A percentile compares a stretch with the other conserved stretches of the same genome.
Conservation (phyloP, 2,888 invertebrate genomes). For the Mesorhabditis belari region DNA sequence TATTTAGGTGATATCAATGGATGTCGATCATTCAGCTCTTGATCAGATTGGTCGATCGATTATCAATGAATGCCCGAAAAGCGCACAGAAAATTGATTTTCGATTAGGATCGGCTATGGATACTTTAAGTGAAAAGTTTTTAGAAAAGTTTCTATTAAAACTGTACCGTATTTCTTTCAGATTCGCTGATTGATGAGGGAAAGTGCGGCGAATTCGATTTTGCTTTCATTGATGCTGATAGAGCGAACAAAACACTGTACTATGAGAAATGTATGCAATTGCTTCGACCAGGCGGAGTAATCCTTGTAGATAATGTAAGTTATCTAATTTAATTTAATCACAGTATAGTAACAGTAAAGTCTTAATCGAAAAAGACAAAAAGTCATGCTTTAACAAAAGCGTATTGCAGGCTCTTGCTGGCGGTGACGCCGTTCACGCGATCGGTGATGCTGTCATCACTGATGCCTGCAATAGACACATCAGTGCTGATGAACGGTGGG, state of each 20-base stretch:
- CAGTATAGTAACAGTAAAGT: too few relatives aligned
- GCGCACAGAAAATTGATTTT: conserved; percentile 18
- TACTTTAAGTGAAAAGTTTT: conserved; percentile 12
- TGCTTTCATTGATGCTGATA: conserved; percentile 54
- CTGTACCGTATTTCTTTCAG: too few relatives aligned
- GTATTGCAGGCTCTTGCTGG: too few relatives aligned
- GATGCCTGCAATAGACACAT: background rate
- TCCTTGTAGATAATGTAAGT: conserved; percentile 55
- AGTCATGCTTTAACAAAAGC: too few relatives aligned
- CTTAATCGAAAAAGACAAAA: background rate
- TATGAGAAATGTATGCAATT: conserved; percentile 54
- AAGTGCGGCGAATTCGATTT: conserved; percentile 39
- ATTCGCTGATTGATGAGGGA: conserved; percentile 33
- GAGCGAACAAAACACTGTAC: conserved; percentile 54
- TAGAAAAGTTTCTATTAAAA: too few relatives aligned
- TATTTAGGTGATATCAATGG: conserved; percentile 14
- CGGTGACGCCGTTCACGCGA: too few relatives aligned
- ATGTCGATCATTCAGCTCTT: conserved; percentile 21
- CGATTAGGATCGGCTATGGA: conserved; percentile 21
- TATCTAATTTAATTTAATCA: too few relatives aligned
- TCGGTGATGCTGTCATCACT: too few relatives aligned
- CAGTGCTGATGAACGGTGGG: background rate
- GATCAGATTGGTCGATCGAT: conserved; percentile 22
- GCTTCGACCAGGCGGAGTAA: conserved; percentile 54
- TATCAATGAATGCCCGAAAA: conserved; percentile 17